Evolutionary conservation across 2,888 invertebrate species (phyloP).

Genomic region (Bellardia bayeri): DNA sequence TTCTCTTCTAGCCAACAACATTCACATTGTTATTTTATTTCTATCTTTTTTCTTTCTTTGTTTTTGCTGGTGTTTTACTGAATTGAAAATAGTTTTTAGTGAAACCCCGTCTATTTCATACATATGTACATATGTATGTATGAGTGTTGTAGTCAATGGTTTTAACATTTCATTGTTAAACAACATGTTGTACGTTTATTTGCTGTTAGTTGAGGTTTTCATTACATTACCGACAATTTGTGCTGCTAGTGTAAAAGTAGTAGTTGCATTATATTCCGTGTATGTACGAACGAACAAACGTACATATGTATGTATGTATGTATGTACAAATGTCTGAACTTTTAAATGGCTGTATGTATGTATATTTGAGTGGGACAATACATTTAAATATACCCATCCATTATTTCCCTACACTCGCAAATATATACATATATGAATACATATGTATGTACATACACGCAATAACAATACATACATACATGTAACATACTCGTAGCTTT

Average conservation of each 20-base stretch:
- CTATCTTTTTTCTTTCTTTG: background rate
- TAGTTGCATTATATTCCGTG: background rate
- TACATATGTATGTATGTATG: too few species aligned
- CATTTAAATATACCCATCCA: conserved; percentile 28
- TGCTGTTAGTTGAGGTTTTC: conserved; percentile 68
- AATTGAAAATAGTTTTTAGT: conserved; percentile 44
- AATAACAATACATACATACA: background rate
- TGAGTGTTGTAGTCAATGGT: conserved; percentile 60
- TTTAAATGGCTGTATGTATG: background rate
- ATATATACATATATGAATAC: background rate
- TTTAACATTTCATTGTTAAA: conserved; percentile 64
- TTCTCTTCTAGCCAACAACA: conserved; percentile 19
- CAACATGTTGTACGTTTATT: conserved; percentile 65
- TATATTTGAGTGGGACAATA: background rate
- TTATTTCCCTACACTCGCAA: conserved; percentile 4
- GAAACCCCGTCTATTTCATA: conserved; percentile 28
- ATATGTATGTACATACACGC: too few species aligned
- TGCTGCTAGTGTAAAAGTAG: conserved; percentile 34
- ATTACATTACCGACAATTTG: conserved; percentile 66
- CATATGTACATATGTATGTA: background rate
- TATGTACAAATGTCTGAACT: background rate
- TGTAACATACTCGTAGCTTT: background rate
- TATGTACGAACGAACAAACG: background rate
- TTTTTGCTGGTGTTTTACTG: conserved; percentile 14
- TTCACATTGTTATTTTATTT: conserved; percentile 8